Conservation (phyloP, 2,797 vertebrate species). For the Okamejei kenojei region DNA sequence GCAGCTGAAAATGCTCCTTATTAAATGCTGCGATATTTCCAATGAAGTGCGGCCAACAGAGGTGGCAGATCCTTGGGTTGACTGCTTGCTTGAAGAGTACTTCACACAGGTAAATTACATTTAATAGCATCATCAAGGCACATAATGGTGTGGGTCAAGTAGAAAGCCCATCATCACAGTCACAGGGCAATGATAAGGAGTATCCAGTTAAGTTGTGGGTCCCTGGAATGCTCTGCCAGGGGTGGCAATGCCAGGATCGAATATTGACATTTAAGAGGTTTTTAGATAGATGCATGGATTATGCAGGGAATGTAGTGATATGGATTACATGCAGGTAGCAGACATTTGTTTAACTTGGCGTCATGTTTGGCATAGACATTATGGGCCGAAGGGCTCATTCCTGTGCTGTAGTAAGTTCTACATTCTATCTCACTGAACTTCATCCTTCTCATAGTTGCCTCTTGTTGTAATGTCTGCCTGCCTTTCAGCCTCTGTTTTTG, state of each 20-base stretch:
- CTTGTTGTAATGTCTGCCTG: background rate
- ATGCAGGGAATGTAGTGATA: too few species aligned
- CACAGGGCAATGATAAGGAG: background rate
- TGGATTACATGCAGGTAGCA: too few species aligned
- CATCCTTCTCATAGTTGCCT: background rate
- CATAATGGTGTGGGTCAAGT: background rate
- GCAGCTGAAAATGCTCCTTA: conserved; percentile 93
- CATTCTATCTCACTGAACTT: background rate
- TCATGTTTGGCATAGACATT: too few species aligned
- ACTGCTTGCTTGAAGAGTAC: conserved; percentile 91
- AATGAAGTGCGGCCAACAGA: conserved; percentile 94
- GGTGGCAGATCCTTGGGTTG: conserved; percentile 93
- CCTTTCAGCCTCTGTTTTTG: background rate
- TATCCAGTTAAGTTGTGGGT: too few species aligned
- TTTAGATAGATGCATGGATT: too few species aligned
- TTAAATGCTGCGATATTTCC: conserved; percentile 98
- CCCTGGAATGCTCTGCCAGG: too few species aligned
- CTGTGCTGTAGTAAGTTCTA: too few species aligned
- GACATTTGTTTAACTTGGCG: too few species aligned
- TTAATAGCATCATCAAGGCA: background rate
- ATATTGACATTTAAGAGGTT: too few species aligned
- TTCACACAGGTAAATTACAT: conserved; percentile 81
- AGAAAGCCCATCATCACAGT: background rate
- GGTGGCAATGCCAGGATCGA: too few species aligned
- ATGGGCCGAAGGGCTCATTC: too few species aligned